These are phyloP conservation scores for Manis crassicaudata DNA, from an alignment of 2,797 vertebrate species.

Conservation along the genomic window DNA sequence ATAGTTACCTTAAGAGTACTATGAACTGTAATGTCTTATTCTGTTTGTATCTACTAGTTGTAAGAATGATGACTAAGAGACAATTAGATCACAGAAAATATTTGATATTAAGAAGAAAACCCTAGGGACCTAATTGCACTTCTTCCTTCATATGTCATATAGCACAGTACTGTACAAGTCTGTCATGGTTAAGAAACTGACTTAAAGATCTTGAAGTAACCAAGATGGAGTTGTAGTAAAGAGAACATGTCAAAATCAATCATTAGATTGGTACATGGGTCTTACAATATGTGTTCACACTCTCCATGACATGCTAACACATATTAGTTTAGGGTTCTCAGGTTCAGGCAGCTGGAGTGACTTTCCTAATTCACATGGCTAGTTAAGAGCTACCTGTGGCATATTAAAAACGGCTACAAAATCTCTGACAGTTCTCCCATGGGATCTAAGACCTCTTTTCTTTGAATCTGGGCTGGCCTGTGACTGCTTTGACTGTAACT, in stretches of 20 bases:
- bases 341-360: background rate
- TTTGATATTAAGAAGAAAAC: constrained; percentile 21
- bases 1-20: background rate
- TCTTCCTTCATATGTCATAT: constrained; percentile 15
- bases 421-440: background rate
- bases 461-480: background rate
- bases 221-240: constrained; percentile 18
- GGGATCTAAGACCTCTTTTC: background rate
- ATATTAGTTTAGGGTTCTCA: background rate
- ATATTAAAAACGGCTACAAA: background rate
- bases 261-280: background rate
- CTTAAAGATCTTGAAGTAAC: background rate
- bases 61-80: background rate
- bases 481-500: background rate
- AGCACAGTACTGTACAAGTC: background rate
- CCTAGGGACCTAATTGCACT: background rate
- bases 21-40: background rate
- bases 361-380: background rate
- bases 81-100: constrained; percentile 18
- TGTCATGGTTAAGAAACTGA: background rate
- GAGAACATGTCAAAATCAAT: background rate
- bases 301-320: background rate
- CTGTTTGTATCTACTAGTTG: background rate
- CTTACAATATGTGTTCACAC: background rate
- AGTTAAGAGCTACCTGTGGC: background rate